phyloP scores from a whole-genome alignment of 2,888 invertebrate genomes.

The Hoplodrina blanda region DNA sequence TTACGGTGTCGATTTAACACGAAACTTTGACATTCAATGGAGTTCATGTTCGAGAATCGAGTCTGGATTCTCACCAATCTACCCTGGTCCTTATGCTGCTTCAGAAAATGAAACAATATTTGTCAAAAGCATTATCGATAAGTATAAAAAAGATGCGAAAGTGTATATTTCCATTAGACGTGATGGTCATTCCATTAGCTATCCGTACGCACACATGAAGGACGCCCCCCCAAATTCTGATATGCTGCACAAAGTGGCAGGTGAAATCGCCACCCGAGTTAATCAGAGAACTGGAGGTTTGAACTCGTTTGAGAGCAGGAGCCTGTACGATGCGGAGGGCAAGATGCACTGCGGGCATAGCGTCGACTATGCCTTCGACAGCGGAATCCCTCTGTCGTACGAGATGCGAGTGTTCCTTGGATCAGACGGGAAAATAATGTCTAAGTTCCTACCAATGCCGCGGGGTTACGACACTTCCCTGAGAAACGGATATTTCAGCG shows the following conservation, averaged over 20 bases:
- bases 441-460: conserved; percentile 80
- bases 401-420: conserved; percentile 85
- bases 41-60: conserved; percentile 67
- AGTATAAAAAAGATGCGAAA: conserved; percentile 86
- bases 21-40: conserved; percentile 83
- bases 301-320: conserved; percentile 76
- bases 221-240: conserved; percentile 42
- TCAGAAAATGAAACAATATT: conserved; percentile 92
- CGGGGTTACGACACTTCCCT: conserved; percentile 76
- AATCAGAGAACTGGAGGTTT: conserved; percentile 78
- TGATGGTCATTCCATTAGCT: conserved; percentile 92
- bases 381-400: conserved; percentile 72
- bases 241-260: conserved; percentile 68
- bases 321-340: conserved; percentile 75
- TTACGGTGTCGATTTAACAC: conserved; percentile 81
- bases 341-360: conserved; percentile 81
- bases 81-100: conserved; percentile 90
- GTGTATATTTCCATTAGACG: conserved; percentile 94
- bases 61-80: conserved; percentile 78
- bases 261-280: conserved; percentile 74
- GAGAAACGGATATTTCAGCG: conserved; percentile 79
- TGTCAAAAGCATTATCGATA: conserved; percentile 89
- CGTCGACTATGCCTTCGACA: conserved; percentile 80
- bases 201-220: conserved; percentile 91
- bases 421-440: conserved; percentile 72